A percentile compares a stretch with the other conserved stretches of the same genome.
phyloP scores from a whole-genome alignment of 2,888 invertebrate genomes.

The Ephialtes manifestator region DNA sequence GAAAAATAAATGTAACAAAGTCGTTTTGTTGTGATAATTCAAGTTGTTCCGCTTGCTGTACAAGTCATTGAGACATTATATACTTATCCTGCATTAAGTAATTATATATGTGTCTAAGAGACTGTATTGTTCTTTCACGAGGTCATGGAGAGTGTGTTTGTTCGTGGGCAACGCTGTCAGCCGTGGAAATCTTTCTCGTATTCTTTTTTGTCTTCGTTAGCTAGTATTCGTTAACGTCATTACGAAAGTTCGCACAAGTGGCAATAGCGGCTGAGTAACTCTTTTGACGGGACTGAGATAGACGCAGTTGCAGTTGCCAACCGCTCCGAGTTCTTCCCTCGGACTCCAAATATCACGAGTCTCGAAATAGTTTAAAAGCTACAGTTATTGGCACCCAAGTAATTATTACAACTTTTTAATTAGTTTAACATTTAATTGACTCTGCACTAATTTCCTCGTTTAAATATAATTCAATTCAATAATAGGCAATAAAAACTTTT shows the following conservation, averaged over 20 bases:
- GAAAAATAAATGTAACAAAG: not conserved
- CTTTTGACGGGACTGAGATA: slow-evolving; percentile 6
- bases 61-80: not conserved
- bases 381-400: not conserved
- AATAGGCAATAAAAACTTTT: not conserved
- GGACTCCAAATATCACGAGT: slow-evolving; percentile 10
- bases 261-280: slow-evolving; percentile 36
- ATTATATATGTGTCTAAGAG: not conserved
- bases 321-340: slow-evolving; percentile 1
- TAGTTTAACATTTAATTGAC: not conserved
- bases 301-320: slow-evolving; percentile 18
- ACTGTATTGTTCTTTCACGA: not conserved
- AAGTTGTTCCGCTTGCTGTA: not conserved
- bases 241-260: slow-evolving; percentile 52
- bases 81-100: not conserved
- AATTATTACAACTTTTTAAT: not conserved
- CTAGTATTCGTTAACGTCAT: slow-evolving; percentile 47
- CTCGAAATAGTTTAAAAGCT: not conserved
- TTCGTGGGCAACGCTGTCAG: not conserved
- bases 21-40: not conserved
- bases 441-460: not conserved
- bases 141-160: not conserved
- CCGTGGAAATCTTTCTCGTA: slow-evolving; percentile 6
- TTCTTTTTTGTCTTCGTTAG: slow-evolving; percentile 39
- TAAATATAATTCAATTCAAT: not conserved